Evolutionary conservation across 2,888 invertebrate genomes (phyloP).

Genomic region (Drosophila testacea): DNA sequence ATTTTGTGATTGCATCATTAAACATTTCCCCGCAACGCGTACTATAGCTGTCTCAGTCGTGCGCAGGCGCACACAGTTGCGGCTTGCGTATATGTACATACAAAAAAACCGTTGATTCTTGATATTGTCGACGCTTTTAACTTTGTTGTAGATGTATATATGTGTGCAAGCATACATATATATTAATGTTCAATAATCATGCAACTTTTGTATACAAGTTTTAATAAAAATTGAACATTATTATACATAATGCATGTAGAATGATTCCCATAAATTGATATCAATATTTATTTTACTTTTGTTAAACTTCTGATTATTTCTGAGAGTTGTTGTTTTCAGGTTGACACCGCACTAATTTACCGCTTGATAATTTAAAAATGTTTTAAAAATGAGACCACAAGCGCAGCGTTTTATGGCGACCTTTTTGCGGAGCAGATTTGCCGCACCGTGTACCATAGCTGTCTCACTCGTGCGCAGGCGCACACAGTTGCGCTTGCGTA

Average conservation of each 20-base stretch:
- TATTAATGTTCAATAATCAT: background rate
- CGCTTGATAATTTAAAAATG: no score
- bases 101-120: slow-evolving; percentile 23
- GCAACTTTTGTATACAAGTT: no score
- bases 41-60: slow-evolving; percentile 12
- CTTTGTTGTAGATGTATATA: background rate
- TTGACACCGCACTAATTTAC: no score
- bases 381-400: no score
- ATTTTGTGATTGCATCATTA: background rate
- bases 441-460: background rate
- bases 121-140: background rate
- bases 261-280: no score
- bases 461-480: slow-evolving; percentile 18
- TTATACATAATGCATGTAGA: no score
- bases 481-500: slow-evolving; percentile 3
- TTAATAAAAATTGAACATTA: no score
- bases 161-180: background rate
- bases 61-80: slow-evolving; percentile 2
- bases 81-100: slow-evolving; percentile 1
- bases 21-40: background rate
- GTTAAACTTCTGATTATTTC: no score
- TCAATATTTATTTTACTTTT: no score
- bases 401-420: no score
- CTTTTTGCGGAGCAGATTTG: no score
- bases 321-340: no score